Evolutionary conservation across 2,113 vertebrate species (phyloP), one percentile per base, ranked within the genome.

Genomic region (Camelus dromedarius): DNA sequence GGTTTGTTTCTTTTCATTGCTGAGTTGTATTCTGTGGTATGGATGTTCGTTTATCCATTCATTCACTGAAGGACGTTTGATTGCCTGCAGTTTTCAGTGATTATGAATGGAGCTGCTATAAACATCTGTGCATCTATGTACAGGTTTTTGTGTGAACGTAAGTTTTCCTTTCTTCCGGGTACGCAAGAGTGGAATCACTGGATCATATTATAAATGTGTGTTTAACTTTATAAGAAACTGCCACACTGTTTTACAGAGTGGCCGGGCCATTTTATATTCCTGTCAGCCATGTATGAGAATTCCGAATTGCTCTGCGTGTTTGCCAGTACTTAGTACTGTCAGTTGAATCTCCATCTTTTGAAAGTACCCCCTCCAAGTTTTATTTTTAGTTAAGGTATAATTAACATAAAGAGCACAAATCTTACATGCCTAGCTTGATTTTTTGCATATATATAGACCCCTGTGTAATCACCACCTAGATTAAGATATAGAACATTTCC

Each of bases 151-250:
- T 70, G 28, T 38, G 64, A 93, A 38, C 5, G 10, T 42, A 66
- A 8, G 50, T 86, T 94, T 95, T 91, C 56, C 77, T 93, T 91
- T 94, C 73, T 95, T 87, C 62, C 91, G 46, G 32, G 4, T 12
- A n/a, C 48, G 18, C 24, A 42, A 22, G 60, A 73, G 56, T 56
- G 64, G 70, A 24, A 35, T 89, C 76, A 28, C 11, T n/a, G 89
- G 62, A 12, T 80, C 38, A 12, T 54, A 69, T 52, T 46, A 4
- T 52, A 88, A 93, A 54, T 35, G 10, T 77, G 28, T 52, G 20
- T 80, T 91, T 90, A 80, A 66, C 66, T 94, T 93, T 32, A 5
- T 48, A 13, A 81, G 91, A 72, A 84, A 52, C 8, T 22, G 5
- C 58, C 24, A 8, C 15, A 30, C 13, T 48, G 5, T 81, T 81